A percentile compares a stretch with the other conserved stretches of the same genome.
Evolutionary conservation across 2,113 vertebrate species (phyloP).

Genomic region (Chrysochloris asiatica): DNA sequence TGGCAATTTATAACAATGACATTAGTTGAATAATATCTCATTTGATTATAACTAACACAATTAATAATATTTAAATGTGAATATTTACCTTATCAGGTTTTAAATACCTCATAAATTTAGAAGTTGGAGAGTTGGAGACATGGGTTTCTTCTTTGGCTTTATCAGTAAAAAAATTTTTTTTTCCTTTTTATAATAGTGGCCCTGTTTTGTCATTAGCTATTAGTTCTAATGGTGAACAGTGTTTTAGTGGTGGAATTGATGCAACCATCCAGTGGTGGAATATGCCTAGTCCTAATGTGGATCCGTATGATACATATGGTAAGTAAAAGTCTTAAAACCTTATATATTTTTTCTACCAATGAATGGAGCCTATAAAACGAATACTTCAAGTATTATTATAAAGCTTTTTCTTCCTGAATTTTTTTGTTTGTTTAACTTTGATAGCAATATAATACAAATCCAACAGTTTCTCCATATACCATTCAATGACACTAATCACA

Average conservation of each 20-base stretch:
- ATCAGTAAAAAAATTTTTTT: constrained; percentile 43
- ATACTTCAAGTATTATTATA: too few species aligned
- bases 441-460: too few species aligned
- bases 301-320: constrained; percentile 99
- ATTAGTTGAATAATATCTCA: not conserved
- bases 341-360: too few species aligned
- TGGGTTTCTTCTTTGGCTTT: constrained; percentile 46
- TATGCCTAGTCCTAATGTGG: constrained; percentile 96
- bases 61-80: constrained; percentile 35
- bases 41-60: constrained; percentile 35
- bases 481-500: not conserved
- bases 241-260: constrained; percentile 97
- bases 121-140: not conserved
- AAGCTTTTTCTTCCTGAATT: too few species aligned
- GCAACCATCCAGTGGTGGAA: constrained; percentile 99
- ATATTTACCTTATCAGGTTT: constrained; percentile 38
- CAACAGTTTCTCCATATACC: not conserved
- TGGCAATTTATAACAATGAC: too few species aligned
- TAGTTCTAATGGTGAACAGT: constrained; percentile 96
- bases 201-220: constrained; percentile 95
- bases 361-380: too few species aligned
- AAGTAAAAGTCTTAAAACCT: constrained; percentile 58
- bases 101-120: constrained; percentile 29
- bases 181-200: constrained; percentile 85
- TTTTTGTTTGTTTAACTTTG: too few species aligned